A percentile compares a stretch with the other conserved stretches of the same genome.
phyloP scores from a whole-genome alignment of 2,888 invertebrate species.

The Pardosa pseudoannulata region DNA sequence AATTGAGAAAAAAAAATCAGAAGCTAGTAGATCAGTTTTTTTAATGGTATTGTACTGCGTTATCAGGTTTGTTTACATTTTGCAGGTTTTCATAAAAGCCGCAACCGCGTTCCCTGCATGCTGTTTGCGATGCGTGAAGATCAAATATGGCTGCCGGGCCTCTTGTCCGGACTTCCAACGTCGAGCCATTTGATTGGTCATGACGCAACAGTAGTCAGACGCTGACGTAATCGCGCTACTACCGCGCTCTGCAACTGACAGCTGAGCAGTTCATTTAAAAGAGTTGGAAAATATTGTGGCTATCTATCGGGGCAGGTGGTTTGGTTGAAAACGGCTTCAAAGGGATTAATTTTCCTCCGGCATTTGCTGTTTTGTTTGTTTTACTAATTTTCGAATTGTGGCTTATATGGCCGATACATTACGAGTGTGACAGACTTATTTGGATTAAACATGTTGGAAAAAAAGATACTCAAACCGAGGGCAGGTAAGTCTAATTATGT shows the following conservation, averaged over 20 bases:
- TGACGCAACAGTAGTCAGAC: conserved; percentile 68
- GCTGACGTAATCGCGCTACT: conserved; percentile 58
- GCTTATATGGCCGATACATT: background rate
- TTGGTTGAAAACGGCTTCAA: conserved; percentile 1
- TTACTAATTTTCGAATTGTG: background rate
- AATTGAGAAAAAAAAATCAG: no score
- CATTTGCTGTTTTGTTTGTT: background rate
- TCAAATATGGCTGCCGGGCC: conserved; percentile 43
- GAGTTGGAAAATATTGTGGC: conserved; percentile 64
- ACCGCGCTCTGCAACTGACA: conserved; percentile 59
- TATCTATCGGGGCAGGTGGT: conserved; percentile 52
- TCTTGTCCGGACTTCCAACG: background rate
- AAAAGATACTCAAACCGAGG: conserved; percentile 52
- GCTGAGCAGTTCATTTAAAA: conserved; percentile 69
- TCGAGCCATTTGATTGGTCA: conserved; percentile 55
- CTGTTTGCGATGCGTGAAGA: background rate
- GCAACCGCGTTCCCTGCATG: background rate
- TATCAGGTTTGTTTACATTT: no score
- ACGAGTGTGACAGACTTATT: background rate
- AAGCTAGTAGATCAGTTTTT: no score
- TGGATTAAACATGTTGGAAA: conserved; percentile 52
- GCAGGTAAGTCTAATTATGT: conserved; percentile 36
- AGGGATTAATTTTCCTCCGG: conserved; percentile 27
- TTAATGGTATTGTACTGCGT: no score
- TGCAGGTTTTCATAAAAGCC: background rate